Base-by-base conservation (phyloP, 2,113 vertebrate species). In the Cyrtonyx montezumae region DNA sequence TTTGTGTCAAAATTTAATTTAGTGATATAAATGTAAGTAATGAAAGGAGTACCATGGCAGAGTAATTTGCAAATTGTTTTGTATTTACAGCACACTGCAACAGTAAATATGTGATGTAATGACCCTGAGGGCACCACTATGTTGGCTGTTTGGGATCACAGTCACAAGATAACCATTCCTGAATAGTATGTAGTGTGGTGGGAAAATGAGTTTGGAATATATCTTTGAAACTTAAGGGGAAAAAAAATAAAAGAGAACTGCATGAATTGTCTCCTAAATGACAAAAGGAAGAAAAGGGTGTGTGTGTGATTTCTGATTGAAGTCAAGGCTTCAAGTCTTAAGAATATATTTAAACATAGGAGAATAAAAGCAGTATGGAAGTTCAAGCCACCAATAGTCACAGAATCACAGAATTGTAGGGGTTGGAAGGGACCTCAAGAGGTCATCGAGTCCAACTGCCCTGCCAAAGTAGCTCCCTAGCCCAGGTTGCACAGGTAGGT, bases 101-200 rank as follows among this genome's bases (percentile, higher is more conserved):
- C 17, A 76, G 43, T 51, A 71, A 84, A 76, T 4, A 22, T 2
- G 20, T 70, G 20, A 2, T 68, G 4, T 11, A 25, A 61, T 19
- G 14, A 5, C 28, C 9, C 3, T 3, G 18, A 67, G 42, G 9
- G 4, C 15, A 23, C 7, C 15, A 1, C 4, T 1, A 34, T 16
- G 17, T 12, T 36, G 17, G 4, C 13, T 65, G 3, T 34, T 76
- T n/a, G 18, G 8, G 25, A 3, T 20, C 45, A 49, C 0, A 21
- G 20, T 8, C 19, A 8, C 25, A 62, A 61, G 43, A 34, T 36
- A 30, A 32, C 11, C 6, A 20, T 19, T 34, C 7, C 25, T 34
- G 36, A 77, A 74, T 18, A 49, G 1, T 4, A 30, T 5, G 16
- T 3, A 79, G 11, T 20, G 49, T 23, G 79, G 66, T 1, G 2